phyloP scores from a whole-genome alignment of 2,797 vertebrate species.

The Eutrigla gurnardus region DNA sequence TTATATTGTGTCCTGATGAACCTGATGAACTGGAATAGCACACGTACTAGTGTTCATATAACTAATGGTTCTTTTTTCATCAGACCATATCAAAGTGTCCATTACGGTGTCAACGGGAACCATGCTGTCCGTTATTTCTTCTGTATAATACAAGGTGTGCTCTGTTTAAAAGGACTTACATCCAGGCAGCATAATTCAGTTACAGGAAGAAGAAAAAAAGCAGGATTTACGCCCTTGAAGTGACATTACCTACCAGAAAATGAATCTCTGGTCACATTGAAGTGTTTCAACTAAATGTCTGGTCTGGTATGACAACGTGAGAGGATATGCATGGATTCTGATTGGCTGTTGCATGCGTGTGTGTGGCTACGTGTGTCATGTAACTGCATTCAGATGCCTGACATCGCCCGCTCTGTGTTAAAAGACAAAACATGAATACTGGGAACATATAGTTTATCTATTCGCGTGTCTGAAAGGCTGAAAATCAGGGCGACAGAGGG shows the following conservation, averaged over 20 bases:
- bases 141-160: no score
- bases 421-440: background rate
- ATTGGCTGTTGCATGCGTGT: background rate
- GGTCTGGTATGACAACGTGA: background rate
- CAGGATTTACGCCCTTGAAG: background rate
- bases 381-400: background rate
- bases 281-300: background rate
- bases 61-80: no score
- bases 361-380: background rate
- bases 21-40: background rate
- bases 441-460: background rate
- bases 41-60: background rate
- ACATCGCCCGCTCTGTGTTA: background rate
- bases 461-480: background rate
- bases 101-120: background rate
- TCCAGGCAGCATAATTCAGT: background rate
- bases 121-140: background rate
- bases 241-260: background rate
- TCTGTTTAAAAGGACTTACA: background rate
- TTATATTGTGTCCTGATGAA: background rate
- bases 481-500: background rate
- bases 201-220: background rate
- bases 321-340: background rate
- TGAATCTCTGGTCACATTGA: background rate
- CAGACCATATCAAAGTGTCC: no score